Conservation (phyloP, 2,888 invertebrate genomes). For the Heliconius sara region DNA sequence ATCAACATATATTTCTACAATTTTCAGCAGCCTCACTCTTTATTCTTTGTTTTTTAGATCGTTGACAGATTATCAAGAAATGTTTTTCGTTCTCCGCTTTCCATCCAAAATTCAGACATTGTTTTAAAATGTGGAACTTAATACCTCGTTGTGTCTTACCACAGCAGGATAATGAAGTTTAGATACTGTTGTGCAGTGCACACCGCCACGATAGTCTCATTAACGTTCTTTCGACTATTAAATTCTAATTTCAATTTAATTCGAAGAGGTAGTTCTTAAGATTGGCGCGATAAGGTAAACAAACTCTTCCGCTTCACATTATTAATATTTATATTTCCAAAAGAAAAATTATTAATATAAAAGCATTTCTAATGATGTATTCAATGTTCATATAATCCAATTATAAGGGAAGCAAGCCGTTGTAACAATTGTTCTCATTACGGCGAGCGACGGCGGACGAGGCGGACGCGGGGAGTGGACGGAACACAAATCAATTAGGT, state of each 20-base stretch:
- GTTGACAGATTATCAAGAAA: too few species aligned
- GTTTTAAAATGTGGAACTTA: too few species aligned
- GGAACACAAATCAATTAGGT: slow-evolving; percentile 7
- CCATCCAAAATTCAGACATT: too few species aligned
- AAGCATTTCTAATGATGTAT: not conserved
- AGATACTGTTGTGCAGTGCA: too few species aligned
- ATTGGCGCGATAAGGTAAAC: not conserved
- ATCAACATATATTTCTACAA: too few species aligned
- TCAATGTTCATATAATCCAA: slow-evolving; percentile 16
- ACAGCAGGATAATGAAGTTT: too few species aligned
- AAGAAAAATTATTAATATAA: not conserved
- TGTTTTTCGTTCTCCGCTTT: too few species aligned
- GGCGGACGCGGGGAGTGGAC: not conserved
- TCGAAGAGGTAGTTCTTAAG: not conserved
- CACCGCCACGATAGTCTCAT: too few species aligned
- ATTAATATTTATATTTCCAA: not conserved
- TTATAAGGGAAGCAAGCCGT: slow-evolving; percentile 7
- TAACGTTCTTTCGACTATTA: too few species aligned
- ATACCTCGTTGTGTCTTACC: too few species aligned
- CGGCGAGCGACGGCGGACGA: not conserved
- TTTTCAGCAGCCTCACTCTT: too few species aligned
- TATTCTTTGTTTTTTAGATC: too few species aligned
- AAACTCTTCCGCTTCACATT: not conserved
- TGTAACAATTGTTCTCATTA: slow-evolving; percentile 23
- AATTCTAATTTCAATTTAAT: not conserved